Base-by-base conservation (phyloP, 2,797 vertebrate species). In the Pseudopleuronectes americanus region DNA sequence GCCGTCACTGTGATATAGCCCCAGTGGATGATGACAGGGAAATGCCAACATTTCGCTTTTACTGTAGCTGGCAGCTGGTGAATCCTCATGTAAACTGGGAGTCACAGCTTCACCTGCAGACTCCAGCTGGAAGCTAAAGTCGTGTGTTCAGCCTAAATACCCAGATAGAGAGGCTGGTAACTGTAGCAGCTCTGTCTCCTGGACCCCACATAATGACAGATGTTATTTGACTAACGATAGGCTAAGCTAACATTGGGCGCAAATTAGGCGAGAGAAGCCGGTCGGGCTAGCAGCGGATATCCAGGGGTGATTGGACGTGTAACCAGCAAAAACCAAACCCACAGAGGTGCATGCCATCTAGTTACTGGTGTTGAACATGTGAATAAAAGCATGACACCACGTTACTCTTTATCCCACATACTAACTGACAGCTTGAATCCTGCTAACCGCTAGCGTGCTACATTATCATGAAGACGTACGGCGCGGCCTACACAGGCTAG, bases 401-500 rank as follows among this genome's bases (percentile, higher is more conserved):
- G 59, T 48, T 71, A 51, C 23, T 60, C 26, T 61, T 59, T 60
- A 64, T 67, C 56, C 64, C 41, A 59, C 64, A 79, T 57, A 57
- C 48, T 64, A 79, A 72, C 64, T 93, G 92, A 91, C 91, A 93
- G 92, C 83, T 92, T 86, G 79, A 48, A 79, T 70, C 28, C 69
- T 84, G 84, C 84, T 86, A 85, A 76, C 49, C 75, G 79, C 64
- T 88, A 84, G 76, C 60, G 79, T 76, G 87, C 90, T 89, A 86
- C 70, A 70, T 70, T 73, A 64, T 71, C 76, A 79, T 74, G 69
- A 70, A 67, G 78, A 76, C 58, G 77, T 71, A 90, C 68, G 85
- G 38, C 55, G 92, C 90, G 94, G 94, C 94, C 94, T 95, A 81
- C 64, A 54, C 71, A 76, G 68, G 88, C 90, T 91, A 94, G 91